Conservation (phyloP, 1,140 invertebrate genomes). For the Euura lappo region DNA sequence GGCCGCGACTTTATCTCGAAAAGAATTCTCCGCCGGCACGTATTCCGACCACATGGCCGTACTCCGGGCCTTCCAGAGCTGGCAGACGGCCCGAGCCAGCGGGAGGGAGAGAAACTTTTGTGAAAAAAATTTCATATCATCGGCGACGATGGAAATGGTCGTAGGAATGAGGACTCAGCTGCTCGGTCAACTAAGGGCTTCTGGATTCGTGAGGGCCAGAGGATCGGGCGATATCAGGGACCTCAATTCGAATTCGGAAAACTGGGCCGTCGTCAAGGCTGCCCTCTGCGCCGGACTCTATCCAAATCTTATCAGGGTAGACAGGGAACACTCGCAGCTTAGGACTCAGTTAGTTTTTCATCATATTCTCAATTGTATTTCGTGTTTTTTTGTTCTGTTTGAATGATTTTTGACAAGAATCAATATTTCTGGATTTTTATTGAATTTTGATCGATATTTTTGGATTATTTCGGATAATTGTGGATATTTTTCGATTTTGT, state of each 20-base stretch:
- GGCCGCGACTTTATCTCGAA: slow-evolving; percentile 65
- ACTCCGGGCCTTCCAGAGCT: slow-evolving; percentile 84
- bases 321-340: slow-evolving; percentile 64
- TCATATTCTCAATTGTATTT: neutral
- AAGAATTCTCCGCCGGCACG: slow-evolving; percentile 76
- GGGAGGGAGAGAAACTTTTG: slow-evolving; percentile 79
- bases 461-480: slow-evolving; percentile 19
- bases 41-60: slow-evolving; percentile 93
- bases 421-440: slow-evolving; percentile 3
- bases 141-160: slow-evolving; percentile 88
- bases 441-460: slow-evolving; percentile 20
- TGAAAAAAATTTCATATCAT: slow-evolving; percentile 79
- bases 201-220: slow-evolving; percentile 80
- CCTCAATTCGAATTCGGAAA: slow-evolving; percentile 84
- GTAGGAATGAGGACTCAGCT: slow-evolving; percentile 78
- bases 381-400: neutral
- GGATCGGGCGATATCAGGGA: slow-evolving; percentile 75
- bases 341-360: slow-evolving; percentile 64
- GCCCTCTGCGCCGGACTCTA: slow-evolving; percentile 86
- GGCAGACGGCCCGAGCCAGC: slow-evolving; percentile 72
- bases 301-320: slow-evolving; percentile 82
- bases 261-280: slow-evolving; percentile 92
- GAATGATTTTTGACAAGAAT: slow-evolving; percentile 3
- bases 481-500: neutral
- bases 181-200: slow-evolving; percentile 83